phyloP scores from a whole-genome alignment of 2,888 invertebrate genomes.

The Cephonodes hylas region DNA sequence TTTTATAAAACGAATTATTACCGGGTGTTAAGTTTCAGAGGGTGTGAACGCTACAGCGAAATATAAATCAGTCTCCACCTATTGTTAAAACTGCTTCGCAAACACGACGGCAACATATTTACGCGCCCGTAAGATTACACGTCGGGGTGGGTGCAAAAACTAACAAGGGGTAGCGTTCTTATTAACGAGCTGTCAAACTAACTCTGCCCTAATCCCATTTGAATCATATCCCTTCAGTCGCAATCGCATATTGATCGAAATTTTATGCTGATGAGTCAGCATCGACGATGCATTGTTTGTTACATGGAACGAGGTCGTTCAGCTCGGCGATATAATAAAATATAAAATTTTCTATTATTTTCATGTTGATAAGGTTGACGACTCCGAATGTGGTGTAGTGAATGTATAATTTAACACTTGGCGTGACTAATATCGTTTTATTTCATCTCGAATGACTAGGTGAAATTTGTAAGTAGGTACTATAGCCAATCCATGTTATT shows the following conservation, averaged over 20 bases:
- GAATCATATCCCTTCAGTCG: constrained; percentile 52
- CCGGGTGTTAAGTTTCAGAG: background rate
- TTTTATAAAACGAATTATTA: background rate
- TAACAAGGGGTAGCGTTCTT: constrained; percentile 72
- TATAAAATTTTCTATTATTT: background rate
- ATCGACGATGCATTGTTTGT: constrained; percentile 7
- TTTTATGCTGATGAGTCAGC: constrained; percentile 20
- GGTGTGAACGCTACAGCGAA: constrained; percentile 12
- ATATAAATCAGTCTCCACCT: constrained; percentile 24
- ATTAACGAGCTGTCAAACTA: constrained; percentile 73
- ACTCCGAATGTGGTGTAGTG: background rate
- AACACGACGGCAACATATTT: constrained; percentile 46
- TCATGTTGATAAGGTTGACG: background rate
- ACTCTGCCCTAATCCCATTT: constrained; percentile 62
- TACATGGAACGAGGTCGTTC: constrained; percentile 4
- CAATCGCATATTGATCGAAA: constrained; percentile 41
- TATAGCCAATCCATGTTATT: no score
- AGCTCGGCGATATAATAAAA: background rate
- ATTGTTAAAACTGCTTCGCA: constrained; percentile 31
- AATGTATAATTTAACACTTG: background rate
- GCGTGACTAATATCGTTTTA: background rate
- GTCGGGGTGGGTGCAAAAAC: constrained; percentile 63
- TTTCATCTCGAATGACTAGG: no score
- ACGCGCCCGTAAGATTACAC: constrained; percentile 55
- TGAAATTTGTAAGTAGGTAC: no score